A percentile compares a stretch with the other conserved stretches of the same genome.
Evolutionary conservation across 2,888 invertebrate genomes (phyloP).

Genomic region (Eupithecia pulchellata): DNA sequence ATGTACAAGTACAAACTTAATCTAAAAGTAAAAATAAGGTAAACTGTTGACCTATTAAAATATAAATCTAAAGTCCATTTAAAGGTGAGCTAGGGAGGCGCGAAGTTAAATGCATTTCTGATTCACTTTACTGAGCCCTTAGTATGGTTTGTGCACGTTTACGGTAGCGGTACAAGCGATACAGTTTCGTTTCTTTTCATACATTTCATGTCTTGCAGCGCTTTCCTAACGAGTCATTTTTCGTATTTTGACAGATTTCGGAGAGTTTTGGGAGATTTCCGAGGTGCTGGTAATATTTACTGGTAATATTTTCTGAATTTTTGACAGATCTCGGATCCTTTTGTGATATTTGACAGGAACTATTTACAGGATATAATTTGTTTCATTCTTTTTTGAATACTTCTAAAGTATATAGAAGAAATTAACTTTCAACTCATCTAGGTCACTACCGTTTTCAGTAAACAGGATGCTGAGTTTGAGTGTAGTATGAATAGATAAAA

Average conservation of each 20-base stretch:
- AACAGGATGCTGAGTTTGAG: no score
- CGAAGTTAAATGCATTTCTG: constrained; percentile 43
- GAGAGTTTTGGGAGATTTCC: no score
- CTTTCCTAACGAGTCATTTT: not conserved
- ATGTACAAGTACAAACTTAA: no score
- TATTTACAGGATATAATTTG: not conserved
- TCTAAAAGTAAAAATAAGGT: not conserved
- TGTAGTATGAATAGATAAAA: no score
- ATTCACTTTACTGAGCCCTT: constrained; percentile 33
- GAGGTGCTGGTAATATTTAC: no score
- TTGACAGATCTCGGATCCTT: no score
- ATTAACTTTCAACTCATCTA: no score
- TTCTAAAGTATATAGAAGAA: not conserved
- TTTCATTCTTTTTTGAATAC: not conserved
- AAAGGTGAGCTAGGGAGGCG: constrained; percentile 24
- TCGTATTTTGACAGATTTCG: not conserved
- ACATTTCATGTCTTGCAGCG: not conserved
- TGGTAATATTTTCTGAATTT: no score
- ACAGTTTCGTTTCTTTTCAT: not conserved
- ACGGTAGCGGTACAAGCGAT: not conserved
- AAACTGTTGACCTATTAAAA: constrained; percentile 19
- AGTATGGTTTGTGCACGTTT: not conserved
- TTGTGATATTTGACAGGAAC: no score
- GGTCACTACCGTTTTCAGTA: no score
- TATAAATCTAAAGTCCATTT: constrained; percentile 9